These are phyloP conservation scores for Anthopleura sola DNA, from an alignment of 64 coral and sea anemone genomes.

Conservation along the genomic window DNA sequence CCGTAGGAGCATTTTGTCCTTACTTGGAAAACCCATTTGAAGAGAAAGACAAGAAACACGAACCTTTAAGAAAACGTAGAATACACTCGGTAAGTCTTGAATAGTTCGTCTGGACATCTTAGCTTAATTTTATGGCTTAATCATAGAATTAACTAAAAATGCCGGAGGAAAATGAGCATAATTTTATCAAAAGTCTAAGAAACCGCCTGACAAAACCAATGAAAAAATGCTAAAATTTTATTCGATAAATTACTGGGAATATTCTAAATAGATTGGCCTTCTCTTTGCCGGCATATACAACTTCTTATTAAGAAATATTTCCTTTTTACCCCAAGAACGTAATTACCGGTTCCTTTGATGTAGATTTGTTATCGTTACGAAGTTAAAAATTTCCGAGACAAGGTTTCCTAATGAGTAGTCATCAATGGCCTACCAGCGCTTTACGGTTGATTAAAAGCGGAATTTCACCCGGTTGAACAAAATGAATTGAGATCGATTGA, in stretches of 20 bases:
- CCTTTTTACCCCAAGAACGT: not conserved
- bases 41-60: constrained; percentile 36
- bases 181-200: no score
- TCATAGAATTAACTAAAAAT: no score
- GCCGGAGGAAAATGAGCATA: no score
- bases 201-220: not conserved
- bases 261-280: not conserved
- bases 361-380: not conserved
- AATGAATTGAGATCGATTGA: not conserved
- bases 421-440: not conserved
- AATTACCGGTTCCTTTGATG: not conserved
- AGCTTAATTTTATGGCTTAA: no score
- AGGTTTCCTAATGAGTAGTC: not conserved
- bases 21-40: constrained; percentile 67
- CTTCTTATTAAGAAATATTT: not conserved
- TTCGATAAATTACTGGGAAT: not conserved
- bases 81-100: constrained; percentile 38
- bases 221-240: not conserved
- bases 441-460: not conserved
- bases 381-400: not conserved
- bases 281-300: not conserved
- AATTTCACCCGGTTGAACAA: not conserved
- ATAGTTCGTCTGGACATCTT: not conserved
- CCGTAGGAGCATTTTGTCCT: constrained; percentile 65
- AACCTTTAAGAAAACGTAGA: constrained; percentile 29